A percentile compares a stretch with the other conserved stretches of the same genome.
These are phyloP conservation scores for Serrognathus titanus DNA, from an alignment of 2,888 invertebrate species.

Conservation along the genomic window DNA sequence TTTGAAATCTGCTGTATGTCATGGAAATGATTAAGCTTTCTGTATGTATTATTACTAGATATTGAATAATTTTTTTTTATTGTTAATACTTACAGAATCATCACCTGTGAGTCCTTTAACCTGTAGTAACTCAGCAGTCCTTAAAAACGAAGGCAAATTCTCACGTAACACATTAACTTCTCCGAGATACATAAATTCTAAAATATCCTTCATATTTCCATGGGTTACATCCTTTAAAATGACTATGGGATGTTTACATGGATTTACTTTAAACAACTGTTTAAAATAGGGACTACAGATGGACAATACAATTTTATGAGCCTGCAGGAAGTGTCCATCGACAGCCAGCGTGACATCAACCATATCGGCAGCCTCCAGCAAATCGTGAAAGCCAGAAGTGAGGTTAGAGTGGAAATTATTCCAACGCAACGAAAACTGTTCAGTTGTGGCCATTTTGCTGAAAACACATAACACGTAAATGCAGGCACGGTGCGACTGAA, in stretches of 20 bases:
- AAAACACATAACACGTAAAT: slow-evolving; percentile 8
- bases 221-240: slow-evolving; percentile 69
- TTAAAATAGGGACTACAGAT: slow-evolving; percentile 78
- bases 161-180: slow-evolving; percentile 70
- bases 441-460: slow-evolving; percentile 51
- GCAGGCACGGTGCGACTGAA: slow-evolving; percentile 15
- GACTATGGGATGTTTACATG: slow-evolving; percentile 71
- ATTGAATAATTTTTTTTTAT: not conserved
- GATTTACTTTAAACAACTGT: slow-evolving; percentile 69
- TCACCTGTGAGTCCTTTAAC: slow-evolving; percentile 64
- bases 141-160: slow-evolving; percentile 65
- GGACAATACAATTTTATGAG: slow-evolving; percentile 74
- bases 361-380: slow-evolving; percentile 68
- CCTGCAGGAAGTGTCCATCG: slow-evolving; percentile 72
- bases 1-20: too few relatives aligned
- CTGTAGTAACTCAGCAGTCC: slow-evolving; percentile 68
- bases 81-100: slow-evolving; percentile 44
- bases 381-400: slow-evolving; percentile 67
- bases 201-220: slow-evolving; percentile 64
- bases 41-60: too few relatives aligned
- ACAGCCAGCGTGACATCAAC: slow-evolving; percentile 76
- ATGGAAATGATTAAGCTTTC: not conserved
- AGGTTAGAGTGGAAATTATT: slow-evolving; percentile 76
- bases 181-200: slow-evolving; percentile 72
- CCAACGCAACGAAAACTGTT: slow-evolving; percentile 74